Evolutionary conservation across 2,888 invertebrate species (phyloP), one percentile per base, ranked within the genome.

Genomic region (Drosophila birchii): DNA sequence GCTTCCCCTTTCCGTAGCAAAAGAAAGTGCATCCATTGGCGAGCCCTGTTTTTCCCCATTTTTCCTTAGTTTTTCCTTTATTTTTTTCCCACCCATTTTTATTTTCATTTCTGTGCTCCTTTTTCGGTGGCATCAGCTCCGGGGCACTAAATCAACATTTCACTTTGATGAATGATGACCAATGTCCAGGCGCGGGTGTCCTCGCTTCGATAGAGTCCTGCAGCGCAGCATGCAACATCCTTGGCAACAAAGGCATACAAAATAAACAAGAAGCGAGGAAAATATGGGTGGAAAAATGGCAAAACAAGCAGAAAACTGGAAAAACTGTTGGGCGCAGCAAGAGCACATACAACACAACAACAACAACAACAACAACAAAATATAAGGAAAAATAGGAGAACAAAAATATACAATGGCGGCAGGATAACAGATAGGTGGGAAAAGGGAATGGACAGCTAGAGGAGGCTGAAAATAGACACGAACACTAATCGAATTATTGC

Each of bases 81-180:
- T 9, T 32, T 32, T 32, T 32, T 32, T 32, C 9, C 29, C 29
- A 29, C 29, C 29, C 29, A 29, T 32, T 32, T 32, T 11, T 9
- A 9, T 8, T 32, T 32, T 3, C 2, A 6, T 32, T 32, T 9
- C 23, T 34, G 11, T 58, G 36, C 29, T 51, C 34, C 34, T 26
- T 64, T 34, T 34, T 64, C 18, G 69, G 36, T 55, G 59, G 55
- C 58, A 49, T 53, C 51, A 69, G 74, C 77, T 75, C 75, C 75
- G 74, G 73, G 79, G 82, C 90, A 86, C 83, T 89, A 90, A 91
- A 90, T 91, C 90, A 90, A 91, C 88, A 87, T 86, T 89, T 90
- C 88, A 84, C 91, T 89, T 90, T 91, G 91, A 91, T 91, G 91
- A 91, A 91, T 90, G 91, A 88, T 86, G 91, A 91, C 91, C 90